Base-by-base conservation (phyloP, 1,140 invertebrate genomes). In the Drosophila aff. region DNA sequence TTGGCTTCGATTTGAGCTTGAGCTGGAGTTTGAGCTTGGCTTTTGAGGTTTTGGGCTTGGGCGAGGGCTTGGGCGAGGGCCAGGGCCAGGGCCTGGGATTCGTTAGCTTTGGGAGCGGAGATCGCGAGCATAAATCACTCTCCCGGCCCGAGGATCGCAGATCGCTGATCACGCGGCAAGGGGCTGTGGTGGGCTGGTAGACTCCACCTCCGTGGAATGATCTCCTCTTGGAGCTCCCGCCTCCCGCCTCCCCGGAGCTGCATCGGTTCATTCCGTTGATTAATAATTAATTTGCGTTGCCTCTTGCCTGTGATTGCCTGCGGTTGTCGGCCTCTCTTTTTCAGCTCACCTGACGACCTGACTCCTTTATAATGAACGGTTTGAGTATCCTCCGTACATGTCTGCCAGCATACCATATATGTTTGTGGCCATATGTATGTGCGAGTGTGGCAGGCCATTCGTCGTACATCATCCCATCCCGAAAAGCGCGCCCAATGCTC, bases 221-320 rank as follows among this genome's bases (percentile, higher is more conserved):
- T 57, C 62, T 50, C 26, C 53, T 23, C 23, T 23, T 23, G 23
- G 23, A 23, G 23, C 23, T 23, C 23, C 23, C 23, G 23, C 21
- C 21, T 21, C 53, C 53, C 53, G 53, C 21, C 33, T 38, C 43
- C 13, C 13, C 26, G 47, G 40, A 43, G 40, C 63, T 50, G 58
- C 44, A 49, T 69, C 49, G 68, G 67, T 91, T 82, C 71, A 77
- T 82, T 91, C 82, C 83, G 81, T 91, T 91, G 89, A 91, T 91
- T 91, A 91, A 91, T 89, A 91, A 91, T 91, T 91, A 91, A 91
- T 91, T 91, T 91, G 83, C 76, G 83, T 91, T 76, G 85, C 85
- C 76, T 79, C 83, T 62, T 80, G 82, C 55, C 68, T n/a, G 72
- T 81, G 72, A 73, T 61, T 77, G 80, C 61, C 73, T 77, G 67